These are phyloP conservation scores for Holcopasites calliopsidis DNA, from an alignment of 1,140 invertebrate genomes.

Conservation along the genomic window DNA sequence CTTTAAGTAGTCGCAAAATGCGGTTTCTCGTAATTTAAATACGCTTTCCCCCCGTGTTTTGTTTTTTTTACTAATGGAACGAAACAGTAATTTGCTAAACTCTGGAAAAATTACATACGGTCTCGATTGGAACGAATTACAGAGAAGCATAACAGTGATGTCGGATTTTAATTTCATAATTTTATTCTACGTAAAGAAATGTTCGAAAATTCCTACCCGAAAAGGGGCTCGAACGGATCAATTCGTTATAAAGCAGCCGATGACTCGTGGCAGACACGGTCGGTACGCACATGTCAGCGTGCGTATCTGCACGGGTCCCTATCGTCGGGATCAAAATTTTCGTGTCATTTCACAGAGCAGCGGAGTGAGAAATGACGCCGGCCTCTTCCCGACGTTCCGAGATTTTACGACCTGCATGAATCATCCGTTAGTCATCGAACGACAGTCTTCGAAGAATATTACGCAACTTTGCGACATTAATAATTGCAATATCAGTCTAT, in stretches of 20 bases:
- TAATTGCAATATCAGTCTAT: neutral
- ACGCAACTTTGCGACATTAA: neutral
- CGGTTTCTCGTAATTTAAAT: constrained; percentile 59
- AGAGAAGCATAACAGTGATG: no score
- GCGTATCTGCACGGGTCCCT: constrained; percentile 10
- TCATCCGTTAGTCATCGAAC: neutral
- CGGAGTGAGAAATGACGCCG: constrained; percentile 54
- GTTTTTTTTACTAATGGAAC: constrained; percentile 24
- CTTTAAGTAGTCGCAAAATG: constrained; percentile 46
- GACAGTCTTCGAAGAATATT: neutral
- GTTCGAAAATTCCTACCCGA: no score
- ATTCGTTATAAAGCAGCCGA: neutral
- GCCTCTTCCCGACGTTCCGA: neutral
- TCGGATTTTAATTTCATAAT: no score
- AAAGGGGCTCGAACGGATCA: neutral
- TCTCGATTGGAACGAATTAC: no score
- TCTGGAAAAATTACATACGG: no score
- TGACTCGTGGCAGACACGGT: neutral
- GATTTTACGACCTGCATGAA: constrained; percentile 18
- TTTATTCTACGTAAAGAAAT: no score
- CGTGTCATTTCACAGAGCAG: constrained; percentile 53
- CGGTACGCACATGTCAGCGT: neutral
- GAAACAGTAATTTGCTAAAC: no score
- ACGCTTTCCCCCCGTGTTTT: constrained; percentile 43
- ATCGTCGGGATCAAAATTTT: constrained; percentile 37